A percentile compares a stretch with the other conserved stretches of the same genome.
Evolutionary conservation across 2,888 invertebrate species (phyloP).

Genomic region (Nymphalis c-album): DNA sequence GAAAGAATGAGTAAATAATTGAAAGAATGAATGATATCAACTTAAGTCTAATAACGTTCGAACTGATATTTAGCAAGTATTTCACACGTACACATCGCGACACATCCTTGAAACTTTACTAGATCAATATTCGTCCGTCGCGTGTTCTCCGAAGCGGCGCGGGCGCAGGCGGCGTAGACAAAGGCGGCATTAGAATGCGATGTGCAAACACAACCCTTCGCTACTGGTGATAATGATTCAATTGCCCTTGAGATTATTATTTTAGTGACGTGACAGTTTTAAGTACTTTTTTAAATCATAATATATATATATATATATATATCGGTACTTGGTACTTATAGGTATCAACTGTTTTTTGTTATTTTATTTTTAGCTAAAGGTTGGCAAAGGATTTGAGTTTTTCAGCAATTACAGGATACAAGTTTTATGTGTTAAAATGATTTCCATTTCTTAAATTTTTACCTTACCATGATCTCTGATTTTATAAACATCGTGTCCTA

Average conservation of each 20-base stretch:
- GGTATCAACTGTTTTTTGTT: too few species aligned
- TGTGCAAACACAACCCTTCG: slow-evolving; percentile 6
- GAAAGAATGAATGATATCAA: too few species aligned
- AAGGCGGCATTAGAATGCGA: slow-evolving; percentile 47
- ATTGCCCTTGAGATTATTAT: slow-evolving; percentile 22
- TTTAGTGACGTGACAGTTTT: background rate
- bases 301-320: background rate
- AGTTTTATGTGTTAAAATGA: too few species aligned
- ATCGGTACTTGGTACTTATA: too few species aligned
- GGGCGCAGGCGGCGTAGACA: slow-evolving; percentile 43
- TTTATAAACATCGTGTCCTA: too few species aligned
- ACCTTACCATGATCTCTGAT: background rate
- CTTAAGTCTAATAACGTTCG: too few species aligned
- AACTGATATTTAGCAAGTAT: slow-evolving; percentile 20
- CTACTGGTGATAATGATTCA: slow-evolving; percentile 24
- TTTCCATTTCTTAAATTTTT: background rate
- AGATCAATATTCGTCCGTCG: slow-evolving; percentile 46
- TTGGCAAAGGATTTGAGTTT: too few species aligned
- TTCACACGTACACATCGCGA: background rate
- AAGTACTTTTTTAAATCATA: slow-evolving; percentile 13
- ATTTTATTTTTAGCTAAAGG: too few species aligned
- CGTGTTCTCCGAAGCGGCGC: slow-evolving; percentile 43
- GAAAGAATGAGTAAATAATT: too few species aligned
- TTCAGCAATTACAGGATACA: too few species aligned
- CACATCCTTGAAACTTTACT: slow-evolving; percentile 21